These are phyloP conservation scores for Rhynchonycteris naso DNA, from an alignment of 2,797 vertebrate genomes.

Conservation along the genomic window DNA sequence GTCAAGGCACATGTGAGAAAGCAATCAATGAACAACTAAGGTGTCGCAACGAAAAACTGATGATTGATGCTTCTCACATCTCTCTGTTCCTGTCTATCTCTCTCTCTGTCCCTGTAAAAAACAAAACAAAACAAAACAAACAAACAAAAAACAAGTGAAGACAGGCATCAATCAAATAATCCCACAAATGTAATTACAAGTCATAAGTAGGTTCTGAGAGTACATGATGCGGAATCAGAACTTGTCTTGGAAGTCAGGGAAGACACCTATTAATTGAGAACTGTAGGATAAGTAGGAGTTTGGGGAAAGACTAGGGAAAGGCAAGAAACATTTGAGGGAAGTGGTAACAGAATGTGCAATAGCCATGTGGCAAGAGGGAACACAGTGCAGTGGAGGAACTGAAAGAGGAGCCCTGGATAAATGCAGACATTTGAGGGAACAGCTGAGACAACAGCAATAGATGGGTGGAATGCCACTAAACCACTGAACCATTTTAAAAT, in stretches of 20 bases:
- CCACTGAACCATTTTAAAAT: background rate
- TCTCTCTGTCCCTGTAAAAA: too few species aligned
- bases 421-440: background rate
- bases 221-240: background rate
- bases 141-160: too few species aligned
- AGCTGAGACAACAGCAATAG: background rate
- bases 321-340: conserved; percentile 32
- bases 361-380: background rate
- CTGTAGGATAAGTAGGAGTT: background rate
- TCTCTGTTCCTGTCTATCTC: too few species aligned
- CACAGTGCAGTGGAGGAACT: background rate
- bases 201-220: background rate
- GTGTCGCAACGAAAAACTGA: too few species aligned
- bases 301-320: background rate
- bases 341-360: background rate
- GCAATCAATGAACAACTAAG: too few species aligned
- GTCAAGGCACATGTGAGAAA: too few species aligned
- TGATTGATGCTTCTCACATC: too few species aligned
- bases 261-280: conserved; percentile 25
- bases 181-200: background rate
- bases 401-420: background rate
- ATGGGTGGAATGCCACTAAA: background rate
- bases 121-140: too few species aligned
- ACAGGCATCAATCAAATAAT: background rate
- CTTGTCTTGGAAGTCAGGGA: background rate